Evolutionary conservation across 2,888 invertebrate genomes (phyloP).

Genomic region (Troglohyphantes excavatus): DNA sequence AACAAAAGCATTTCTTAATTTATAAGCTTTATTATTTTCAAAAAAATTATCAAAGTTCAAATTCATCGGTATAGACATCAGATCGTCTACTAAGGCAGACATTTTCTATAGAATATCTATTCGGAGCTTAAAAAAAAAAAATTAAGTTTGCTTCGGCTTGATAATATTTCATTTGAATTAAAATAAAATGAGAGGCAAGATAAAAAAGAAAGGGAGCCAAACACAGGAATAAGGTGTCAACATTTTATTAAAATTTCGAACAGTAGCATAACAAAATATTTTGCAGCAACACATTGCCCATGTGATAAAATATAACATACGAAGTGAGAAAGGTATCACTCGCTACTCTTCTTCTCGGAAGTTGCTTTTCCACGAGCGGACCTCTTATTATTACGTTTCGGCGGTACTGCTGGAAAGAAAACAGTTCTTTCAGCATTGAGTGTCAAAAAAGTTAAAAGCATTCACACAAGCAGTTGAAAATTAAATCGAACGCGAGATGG

Average conservation of each 20-base stretch:
- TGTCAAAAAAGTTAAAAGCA: neutral
- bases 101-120: too few species aligned
- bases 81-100: too few species aligned
- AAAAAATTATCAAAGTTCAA: too few species aligned
- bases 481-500: neutral
- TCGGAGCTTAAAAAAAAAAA: too few species aligned
- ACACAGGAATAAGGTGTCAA: constrained; percentile 44
- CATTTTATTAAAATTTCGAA: constrained; percentile 78
- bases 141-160: too few species aligned
- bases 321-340: constrained; percentile 63
- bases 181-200: too few species aligned
- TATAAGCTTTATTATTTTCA: too few species aligned
- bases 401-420: constrained; percentile 70
- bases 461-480: constrained; percentile 6
- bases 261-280: constrained; percentile 65
- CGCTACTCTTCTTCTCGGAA: constrained; percentile 58
- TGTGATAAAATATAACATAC: constrained; percentile 75
- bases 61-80: too few species aligned
- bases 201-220: constrained; percentile 8
- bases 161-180: too few species aligned
- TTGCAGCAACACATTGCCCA: constrained; percentile 64
- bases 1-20: too few species aligned
- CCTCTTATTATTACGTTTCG: constrained; percentile 71
- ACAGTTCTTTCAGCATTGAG: constrained; percentile 76
- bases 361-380: constrained; percentile 35